Evolutionary conservation across 2,113 vertebrate genomes (phyloP).

Genomic region (Triplophysa tibetana): DNA sequence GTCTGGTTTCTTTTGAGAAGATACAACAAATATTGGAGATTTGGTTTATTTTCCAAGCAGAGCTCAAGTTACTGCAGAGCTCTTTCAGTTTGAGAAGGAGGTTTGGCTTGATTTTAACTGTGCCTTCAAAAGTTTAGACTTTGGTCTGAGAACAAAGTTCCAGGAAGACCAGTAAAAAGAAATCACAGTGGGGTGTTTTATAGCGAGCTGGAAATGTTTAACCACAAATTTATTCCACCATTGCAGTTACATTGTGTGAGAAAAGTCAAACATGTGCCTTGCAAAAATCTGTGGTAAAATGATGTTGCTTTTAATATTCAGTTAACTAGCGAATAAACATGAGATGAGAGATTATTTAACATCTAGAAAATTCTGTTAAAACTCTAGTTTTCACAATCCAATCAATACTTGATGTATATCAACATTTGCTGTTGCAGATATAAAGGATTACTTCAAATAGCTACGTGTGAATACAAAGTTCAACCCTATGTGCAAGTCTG

Average conservation of each 20-base stretch:
- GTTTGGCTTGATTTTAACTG: constrained; percentile 5
- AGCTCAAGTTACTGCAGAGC: constrained; percentile 3
- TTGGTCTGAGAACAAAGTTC: constrained; percentile 37
- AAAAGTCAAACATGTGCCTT: background rate
- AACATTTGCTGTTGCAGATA: too few relatives aligned
- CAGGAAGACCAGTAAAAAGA: background rate
- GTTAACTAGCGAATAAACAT: too few relatives aligned
- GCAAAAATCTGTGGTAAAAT: background rate
- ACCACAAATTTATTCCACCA: constrained; percentile 27
- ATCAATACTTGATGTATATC: too few relatives aligned
- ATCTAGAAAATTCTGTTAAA: background rate
- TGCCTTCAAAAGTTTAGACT: constrained; percentile 19
- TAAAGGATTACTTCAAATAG: too few relatives aligned
- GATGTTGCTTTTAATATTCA: background rate
- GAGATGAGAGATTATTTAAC: background rate
- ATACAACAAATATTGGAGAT: background rate
- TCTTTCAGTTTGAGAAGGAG: background rate
- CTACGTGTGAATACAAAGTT: background rate
- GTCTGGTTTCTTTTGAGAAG: background rate
- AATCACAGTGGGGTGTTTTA: constrained; percentile 23
- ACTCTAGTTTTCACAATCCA: too few relatives aligned
- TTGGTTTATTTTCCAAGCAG: constrained; percentile 22
- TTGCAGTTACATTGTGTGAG: background rate
- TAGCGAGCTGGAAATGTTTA: constrained; percentile 46
- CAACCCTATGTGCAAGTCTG: constrained; percentile 26